Evolutionary conservation across 2,797 vertebrate species (phyloP).

Genomic region (Chrysocyon brachyurus): DNA sequence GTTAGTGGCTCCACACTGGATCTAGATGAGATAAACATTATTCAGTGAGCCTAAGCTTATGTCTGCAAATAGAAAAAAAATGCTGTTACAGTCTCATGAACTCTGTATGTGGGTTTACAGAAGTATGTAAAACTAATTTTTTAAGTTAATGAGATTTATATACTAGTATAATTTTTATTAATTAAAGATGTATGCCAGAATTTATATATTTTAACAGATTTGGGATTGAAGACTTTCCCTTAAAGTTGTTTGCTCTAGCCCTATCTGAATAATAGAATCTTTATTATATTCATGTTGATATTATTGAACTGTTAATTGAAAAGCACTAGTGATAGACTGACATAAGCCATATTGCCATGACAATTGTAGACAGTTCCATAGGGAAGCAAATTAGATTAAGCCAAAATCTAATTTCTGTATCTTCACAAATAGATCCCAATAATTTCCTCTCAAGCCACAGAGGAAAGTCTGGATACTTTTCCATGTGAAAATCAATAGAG

Average conservation of each 20-base stretch:
- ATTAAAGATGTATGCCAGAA: not conserved
- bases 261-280: not conserved
- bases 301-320: not conserved
- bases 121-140: not conserved
- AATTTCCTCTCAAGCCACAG: not conserved
- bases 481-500: not conserved
- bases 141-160: not conserved
- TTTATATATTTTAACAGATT: slow-evolving; percentile 35
- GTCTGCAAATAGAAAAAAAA: not conserved
- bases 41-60: not conserved
- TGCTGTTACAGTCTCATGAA: not conserved
- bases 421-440: not conserved
- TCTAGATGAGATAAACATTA: not conserved
- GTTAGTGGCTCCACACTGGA: not conserved
- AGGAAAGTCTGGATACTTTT: not conserved
- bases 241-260: not conserved
- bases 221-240: not conserved
- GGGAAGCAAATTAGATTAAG: not conserved
- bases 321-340: not conserved
- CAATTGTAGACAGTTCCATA: not conserved
- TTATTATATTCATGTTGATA: not conserved
- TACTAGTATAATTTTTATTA: not conserved
- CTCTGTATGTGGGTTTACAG: not conserved
- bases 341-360: not conserved
- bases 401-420: not conserved